Conservation (phyloP, 2,888 invertebrate genomes). For the Agapostemon virescens region DNA sequence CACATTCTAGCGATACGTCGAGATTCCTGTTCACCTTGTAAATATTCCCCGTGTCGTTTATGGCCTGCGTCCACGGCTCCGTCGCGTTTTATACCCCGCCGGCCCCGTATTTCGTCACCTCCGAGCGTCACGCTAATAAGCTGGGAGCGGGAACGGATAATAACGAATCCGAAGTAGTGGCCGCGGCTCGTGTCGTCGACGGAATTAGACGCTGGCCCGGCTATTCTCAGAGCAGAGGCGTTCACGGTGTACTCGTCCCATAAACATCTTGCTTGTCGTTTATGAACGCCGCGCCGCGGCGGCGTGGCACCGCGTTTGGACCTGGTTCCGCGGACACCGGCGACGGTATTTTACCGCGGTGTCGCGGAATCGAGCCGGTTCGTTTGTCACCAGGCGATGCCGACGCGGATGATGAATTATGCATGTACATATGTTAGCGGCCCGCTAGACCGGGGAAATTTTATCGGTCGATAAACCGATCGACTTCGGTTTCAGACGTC, state of each 20-base stretch:
- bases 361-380: constrained; percentile 25
- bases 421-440: constrained; percentile 32
- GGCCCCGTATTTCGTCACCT: neutral
- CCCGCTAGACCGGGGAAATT: constrained; percentile 10
- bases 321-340: neutral
- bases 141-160: neutral
- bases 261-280: constrained; percentile 59
- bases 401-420: constrained; percentile 35
- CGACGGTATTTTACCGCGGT: constrained; percentile 24
- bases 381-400: constrained; percentile 39
- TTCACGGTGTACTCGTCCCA: constrained; percentile 22
- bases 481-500: neutral
- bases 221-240: constrained; percentile 31
- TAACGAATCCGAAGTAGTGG: constrained; percentile 10
- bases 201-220: constrained; percentile 24
- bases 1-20: neutral
- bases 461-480: constrained; percentile 39
- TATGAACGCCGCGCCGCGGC: constrained; percentile 26
- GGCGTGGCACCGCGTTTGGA: neutral
- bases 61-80: neutral
- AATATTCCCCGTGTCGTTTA: constrained; percentile 37
- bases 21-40: constrained; percentile 14
- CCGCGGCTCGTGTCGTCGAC: constrained; percentile 2
- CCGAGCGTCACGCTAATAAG: constrained; percentile 9
- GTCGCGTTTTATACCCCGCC: neutral